These are phyloP conservation scores for Aurelia aurita complex sp. Pacific DNA, from an alignment of 30 jellyfish, hydroid and myxozoan species.

Conservation along the genomic window DNA sequence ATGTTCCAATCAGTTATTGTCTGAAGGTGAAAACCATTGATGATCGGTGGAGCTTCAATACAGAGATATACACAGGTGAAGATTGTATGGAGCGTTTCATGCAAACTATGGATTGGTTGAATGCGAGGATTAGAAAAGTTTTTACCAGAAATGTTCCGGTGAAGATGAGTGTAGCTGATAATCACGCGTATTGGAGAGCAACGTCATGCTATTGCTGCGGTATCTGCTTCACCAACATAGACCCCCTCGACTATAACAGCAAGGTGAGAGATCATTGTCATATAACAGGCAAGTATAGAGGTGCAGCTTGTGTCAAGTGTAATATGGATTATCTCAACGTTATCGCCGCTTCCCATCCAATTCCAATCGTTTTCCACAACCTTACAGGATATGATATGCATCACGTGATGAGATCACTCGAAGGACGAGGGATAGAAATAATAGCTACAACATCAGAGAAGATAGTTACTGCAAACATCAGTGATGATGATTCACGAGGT, in stretches of 20 bases:
- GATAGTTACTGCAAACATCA: background rate
- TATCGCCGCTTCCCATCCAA: background rate
- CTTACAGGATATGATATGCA: slow-evolving; percentile 25
- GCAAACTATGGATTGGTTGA: background rate
- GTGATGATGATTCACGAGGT: background rate
- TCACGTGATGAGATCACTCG: slow-evolving; percentile 6
- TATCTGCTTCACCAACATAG: background rate
- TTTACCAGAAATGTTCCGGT: background rate
- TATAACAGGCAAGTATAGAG: slow-evolving; percentile 16
- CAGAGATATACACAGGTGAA: background rate
- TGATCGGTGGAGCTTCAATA: background rate
- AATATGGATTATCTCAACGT: too few species aligned
- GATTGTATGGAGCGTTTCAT: background rate
- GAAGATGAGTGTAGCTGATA: background rate
- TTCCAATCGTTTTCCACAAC: slow-evolving; percentile 41
- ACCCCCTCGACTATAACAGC: background rate
- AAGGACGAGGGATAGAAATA: background rate
- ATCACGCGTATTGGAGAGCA: background rate
- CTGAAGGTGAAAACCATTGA: background rate
- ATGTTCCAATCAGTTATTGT: background rate
- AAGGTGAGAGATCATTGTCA: slow-evolving; percentile 37
- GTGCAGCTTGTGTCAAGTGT: background rate
- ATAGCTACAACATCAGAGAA: background rate
- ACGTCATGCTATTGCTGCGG: slow-evolving; percentile 8
- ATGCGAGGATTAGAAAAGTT: background rate